Evolutionary conservation across 2,113 vertebrate genomes (phyloP).

Genomic region (Pteruthius melanotis): DNA sequence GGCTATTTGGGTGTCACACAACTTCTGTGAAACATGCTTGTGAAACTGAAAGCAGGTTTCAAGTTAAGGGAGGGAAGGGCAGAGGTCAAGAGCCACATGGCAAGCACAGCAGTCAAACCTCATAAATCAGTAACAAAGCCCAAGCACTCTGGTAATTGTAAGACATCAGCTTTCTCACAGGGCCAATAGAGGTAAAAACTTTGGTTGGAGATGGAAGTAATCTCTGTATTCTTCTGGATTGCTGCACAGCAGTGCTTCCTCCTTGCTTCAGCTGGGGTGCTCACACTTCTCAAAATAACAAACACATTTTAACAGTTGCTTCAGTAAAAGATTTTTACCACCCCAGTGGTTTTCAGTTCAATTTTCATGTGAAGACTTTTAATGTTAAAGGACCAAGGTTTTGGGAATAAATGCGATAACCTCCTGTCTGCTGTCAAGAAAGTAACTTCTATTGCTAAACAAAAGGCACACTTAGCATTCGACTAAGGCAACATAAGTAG

Average conservation of each 20-base stretch:
- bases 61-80: neutral
- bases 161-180: neutral
- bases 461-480: neutral
- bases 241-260: neutral
- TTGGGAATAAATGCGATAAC: neutral
- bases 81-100: neutral
- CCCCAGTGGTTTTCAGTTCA: neutral
- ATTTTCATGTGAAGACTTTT: neutral
- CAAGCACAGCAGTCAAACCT: neutral
- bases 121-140: neutral
- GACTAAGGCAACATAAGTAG: neutral
- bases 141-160: rapidly evolving
- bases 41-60: neutral
- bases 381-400: neutral
- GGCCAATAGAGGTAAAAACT: neutral
- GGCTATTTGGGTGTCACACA: neutral
- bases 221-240: neutral
- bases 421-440: neutral
- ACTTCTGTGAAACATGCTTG: neutral
- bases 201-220: neutral
- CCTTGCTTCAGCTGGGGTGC: rapidly evolving
- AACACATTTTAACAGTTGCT: neutral
- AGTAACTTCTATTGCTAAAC: neutral
- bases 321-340: neutral
- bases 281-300: neutral